phyloP scores from a whole-genome alignment of 2,888 invertebrate genomes.

The Hemicrepidius hirtus region DNA sequence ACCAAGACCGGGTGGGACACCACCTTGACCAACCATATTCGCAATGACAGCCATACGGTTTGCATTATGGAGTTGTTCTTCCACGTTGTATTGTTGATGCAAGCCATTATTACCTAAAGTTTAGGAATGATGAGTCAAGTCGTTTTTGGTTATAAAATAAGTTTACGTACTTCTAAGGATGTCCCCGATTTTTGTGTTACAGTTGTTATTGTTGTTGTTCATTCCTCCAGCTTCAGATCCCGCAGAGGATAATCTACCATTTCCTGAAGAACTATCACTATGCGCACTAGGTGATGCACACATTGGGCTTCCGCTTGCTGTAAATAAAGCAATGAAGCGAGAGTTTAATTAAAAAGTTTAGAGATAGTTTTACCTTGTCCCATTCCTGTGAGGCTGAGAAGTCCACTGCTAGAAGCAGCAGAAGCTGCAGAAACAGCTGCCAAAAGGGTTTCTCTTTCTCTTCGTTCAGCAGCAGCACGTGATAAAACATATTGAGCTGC shows the following conservation, averaged over 20 bases:
- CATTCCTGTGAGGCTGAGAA: constrained; percentile 74
- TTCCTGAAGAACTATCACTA: constrained; percentile 89
- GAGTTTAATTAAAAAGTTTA: not conserved
- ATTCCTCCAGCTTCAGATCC: constrained; percentile 85
- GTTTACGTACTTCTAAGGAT: constrained; percentile 70
- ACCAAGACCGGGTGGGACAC: constrained; percentile 75
- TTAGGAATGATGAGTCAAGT: not conserved
- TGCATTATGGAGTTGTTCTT: constrained; percentile 75
- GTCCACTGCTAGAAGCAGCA: constrained; percentile 79
- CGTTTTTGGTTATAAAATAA: not conserved
- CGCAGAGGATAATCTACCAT: constrained; percentile 86
- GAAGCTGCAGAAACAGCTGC: constrained; percentile 73
- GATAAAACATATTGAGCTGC: constrained; percentile 95
- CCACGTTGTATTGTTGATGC: constrained; percentile 78
- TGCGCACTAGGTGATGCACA: constrained; percentile 90
- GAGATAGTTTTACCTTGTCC: constrained; percentile 54
- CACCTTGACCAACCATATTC: constrained; percentile 78
- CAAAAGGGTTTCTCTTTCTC: constrained; percentile 86
- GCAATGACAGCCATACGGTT: constrained; percentile 83
- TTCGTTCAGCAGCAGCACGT: constrained; percentile 91
- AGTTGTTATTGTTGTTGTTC: constrained; percentile 82
- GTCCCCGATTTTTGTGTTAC: constrained; percentile 76
- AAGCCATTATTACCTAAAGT: constrained; percentile 75
- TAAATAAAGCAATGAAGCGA: constrained; percentile 38
- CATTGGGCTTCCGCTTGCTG: constrained; percentile 77